Conservation (phyloP, 1,140 invertebrate genomes). For the Drosophila kikkawai region DNA sequence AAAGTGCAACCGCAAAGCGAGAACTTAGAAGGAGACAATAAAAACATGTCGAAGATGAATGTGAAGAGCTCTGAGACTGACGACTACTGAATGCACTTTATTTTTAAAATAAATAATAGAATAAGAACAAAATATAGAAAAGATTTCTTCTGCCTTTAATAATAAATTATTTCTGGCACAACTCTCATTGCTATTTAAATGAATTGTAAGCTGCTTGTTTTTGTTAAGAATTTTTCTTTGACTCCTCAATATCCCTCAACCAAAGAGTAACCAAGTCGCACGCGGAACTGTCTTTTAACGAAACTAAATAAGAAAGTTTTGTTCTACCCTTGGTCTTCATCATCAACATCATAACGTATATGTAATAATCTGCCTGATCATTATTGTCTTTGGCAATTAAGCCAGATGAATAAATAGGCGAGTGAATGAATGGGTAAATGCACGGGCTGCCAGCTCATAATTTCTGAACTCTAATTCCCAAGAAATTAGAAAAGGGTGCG, state of each 20-base stretch:
- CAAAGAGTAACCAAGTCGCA: slow-evolving; percentile 20
- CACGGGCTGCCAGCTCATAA: slow-evolving; percentile 49
- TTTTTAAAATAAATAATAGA: background rate
- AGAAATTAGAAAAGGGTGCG: slow-evolving; percentile 76
- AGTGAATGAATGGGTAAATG: slow-evolving; percentile 45
- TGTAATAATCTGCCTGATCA: slow-evolving; percentile 28
- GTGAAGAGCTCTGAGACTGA: background rate
- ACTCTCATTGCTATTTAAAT: background rate
- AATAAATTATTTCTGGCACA: background rate
- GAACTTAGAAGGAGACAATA: slow-evolving; percentile 51
- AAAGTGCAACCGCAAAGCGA: slow-evolving; percentile 65
- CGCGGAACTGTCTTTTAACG: slow-evolving; percentile 44
- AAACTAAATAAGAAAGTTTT: slow-evolving; percentile 68
- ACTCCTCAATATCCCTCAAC: background rate
- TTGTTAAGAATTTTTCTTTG: background rate
- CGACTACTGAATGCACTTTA: slow-evolving; percentile 20
- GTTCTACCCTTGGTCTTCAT: slow-evolving; percentile 42
- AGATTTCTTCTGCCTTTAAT: background rate
- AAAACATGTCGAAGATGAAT: slow-evolving; percentile 48
- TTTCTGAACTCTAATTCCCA: slow-evolving; percentile 79
- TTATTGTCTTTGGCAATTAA: slow-evolving; percentile 64
- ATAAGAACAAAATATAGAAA: too few species aligned
- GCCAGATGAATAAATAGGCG: slow-evolving; percentile 57
- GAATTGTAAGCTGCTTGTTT: background rate
- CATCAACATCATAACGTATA: slow-evolving; percentile 33